A percentile compares a stretch with the other conserved stretches of the same genome.
Evolutionary conservation across 2,888 invertebrate species (phyloP).

Genomic region (Tortricodes alternella): DNA sequence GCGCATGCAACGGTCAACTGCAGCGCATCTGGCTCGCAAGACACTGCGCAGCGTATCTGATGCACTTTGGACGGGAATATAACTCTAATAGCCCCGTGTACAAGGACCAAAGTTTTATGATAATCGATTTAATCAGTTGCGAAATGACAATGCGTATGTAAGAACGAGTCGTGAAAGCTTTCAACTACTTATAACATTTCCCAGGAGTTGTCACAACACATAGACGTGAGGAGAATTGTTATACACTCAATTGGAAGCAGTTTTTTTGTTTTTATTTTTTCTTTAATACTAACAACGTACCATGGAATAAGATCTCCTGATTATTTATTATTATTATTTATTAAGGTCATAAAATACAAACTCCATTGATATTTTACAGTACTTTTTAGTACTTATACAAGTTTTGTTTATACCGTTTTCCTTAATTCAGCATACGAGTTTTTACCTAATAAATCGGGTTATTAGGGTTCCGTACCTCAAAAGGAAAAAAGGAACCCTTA

Average conservation of each 20-base stretch:
- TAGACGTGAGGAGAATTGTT: constrained; percentile 22
- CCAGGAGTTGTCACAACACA: constrained; percentile 49
- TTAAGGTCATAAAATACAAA: no score
- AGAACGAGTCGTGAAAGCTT: constrained; percentile 65
- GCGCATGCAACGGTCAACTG: constrained; percentile 51
- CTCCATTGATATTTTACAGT: no score
- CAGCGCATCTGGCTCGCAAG: constrained; percentile 56
- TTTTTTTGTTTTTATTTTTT: constrained; percentile 9
- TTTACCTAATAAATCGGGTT: no score
- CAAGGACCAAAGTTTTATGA: constrained; percentile 48
- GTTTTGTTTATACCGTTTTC: no score
- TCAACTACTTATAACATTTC: constrained; percentile 46
- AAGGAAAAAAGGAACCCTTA: no score
- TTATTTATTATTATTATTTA: no score
- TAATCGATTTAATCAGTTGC: constrained; percentile 57
- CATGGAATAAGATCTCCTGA: no score
- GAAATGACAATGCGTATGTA: constrained; percentile 56
- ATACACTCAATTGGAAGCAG: not conserved
- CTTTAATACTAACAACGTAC: no score
- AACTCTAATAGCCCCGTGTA: constrained; percentile 40
- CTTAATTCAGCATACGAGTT: no score
- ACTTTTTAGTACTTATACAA: no score
- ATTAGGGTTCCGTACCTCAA: not conserved
- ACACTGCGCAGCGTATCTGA: constrained; percentile 40
- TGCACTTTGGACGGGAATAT: constrained; percentile 44